phyloP scores from a whole-genome alignment of 2,888 invertebrate species.

The Eupithecia subumbrata region DNA sequence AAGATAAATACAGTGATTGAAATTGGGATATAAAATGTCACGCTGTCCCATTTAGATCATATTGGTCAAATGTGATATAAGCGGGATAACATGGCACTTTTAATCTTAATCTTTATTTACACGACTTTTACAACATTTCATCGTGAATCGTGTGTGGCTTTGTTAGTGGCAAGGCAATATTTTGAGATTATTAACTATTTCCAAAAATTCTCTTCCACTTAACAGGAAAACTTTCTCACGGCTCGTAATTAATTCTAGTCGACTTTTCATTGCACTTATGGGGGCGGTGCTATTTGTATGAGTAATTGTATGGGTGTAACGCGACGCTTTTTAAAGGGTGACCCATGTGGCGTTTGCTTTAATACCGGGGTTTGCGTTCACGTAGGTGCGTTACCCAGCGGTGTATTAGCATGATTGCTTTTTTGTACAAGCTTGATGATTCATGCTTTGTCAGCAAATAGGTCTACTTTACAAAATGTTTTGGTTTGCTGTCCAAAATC shows the following conservation, averaged over 20 bases:
- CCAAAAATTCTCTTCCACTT: not conserved
- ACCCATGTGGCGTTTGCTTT: slow-evolving; percentile 45
- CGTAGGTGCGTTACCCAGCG: slow-evolving; percentile 17
- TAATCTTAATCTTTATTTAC: too few relatives aligned
- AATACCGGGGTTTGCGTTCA: slow-evolving; percentile 34
- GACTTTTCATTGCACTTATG: slow-evolving; percentile 68
- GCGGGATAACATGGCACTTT: too few relatives aligned
- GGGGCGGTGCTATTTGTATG: slow-evolving; percentile 49
- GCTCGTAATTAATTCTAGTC: slow-evolving; percentile 73
- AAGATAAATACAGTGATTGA: too few relatives aligned
- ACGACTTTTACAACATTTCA: too few relatives aligned
- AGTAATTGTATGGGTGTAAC: slow-evolving; percentile 52
- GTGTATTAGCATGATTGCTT: slow-evolving; percentile 23
- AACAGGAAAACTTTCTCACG: slow-evolving; percentile 60
- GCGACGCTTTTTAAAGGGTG: slow-evolving; percentile 44
- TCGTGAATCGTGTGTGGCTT: too few relatives aligned
- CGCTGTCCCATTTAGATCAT: too few relatives aligned
- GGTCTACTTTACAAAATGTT: not conserved
- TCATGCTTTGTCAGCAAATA: slow-evolving; percentile 2
- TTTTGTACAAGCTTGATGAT: slow-evolving; percentile 11
- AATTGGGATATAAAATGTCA: too few relatives aligned
- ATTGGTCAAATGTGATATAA: too few relatives aligned
- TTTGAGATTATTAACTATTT: not conserved
- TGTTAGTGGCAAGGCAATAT: too few relatives aligned
- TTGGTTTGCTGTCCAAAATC: not conserved